Percentiles rank a stretch among this genome's conserved stretches.
These are phyloP conservation scores for Panorpa germanica DNA, from an alignment of 2,888 invertebrate species.

Conservation along the genomic window DNA sequence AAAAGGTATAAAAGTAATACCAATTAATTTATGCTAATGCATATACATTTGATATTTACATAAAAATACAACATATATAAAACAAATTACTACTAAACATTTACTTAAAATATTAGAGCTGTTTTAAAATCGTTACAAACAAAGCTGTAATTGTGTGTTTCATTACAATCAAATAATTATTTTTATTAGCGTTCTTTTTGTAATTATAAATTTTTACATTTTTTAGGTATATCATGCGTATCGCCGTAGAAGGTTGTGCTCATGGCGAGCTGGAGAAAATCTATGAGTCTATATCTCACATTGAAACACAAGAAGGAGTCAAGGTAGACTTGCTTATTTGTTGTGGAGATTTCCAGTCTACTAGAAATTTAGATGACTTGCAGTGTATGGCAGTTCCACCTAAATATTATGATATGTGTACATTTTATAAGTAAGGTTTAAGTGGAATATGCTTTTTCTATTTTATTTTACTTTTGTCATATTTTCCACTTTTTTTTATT, in stretches of 20 bases:
- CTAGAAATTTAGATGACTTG: constrained; percentile 76
- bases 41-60: too few relatives aligned
- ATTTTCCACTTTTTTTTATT: background rate
- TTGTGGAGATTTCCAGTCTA: constrained; percentile 96
- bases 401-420: constrained; percentile 76
- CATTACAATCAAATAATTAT: too few relatives aligned
- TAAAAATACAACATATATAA: too few relatives aligned
- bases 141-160: too few relatives aligned
- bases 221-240: too few relatives aligned
- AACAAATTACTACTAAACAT: too few relatives aligned
- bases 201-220: too few relatives aligned
- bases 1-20: too few relatives aligned
- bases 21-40: too few relatives aligned
- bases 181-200: too few relatives aligned
- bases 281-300: constrained; percentile 60
- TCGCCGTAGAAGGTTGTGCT: constrained; percentile 94
- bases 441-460: constrained; percentile 1
- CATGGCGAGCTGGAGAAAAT: constrained; percentile 96
- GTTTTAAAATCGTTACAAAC: too few relatives aligned
- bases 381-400: constrained; percentile 89
- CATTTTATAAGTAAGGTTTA: constrained; percentile 71
- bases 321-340: constrained; percentile 86
- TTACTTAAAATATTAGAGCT: too few relatives aligned
- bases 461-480: constrained; percentile 1
- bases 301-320: constrained; percentile 53